Evolutionary conservation across 2,797 vertebrate species (phyloP).

Genomic region (Diplodus sargus): DNA sequence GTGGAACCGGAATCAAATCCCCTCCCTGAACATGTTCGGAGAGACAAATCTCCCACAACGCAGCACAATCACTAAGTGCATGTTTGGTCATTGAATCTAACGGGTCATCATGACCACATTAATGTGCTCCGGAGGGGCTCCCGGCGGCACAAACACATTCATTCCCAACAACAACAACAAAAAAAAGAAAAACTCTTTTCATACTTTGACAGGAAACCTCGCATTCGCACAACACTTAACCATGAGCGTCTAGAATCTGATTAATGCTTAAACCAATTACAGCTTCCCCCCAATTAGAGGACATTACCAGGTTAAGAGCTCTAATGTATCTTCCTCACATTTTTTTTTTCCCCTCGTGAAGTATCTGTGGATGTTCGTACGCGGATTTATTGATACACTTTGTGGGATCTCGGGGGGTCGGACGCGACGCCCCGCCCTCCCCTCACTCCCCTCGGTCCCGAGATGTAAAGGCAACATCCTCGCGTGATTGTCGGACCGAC

Average conservation of each 20-base stretch:
- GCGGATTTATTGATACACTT: constrained; percentile 71
- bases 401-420: not conserved
- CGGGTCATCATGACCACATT: constrained; percentile 86
- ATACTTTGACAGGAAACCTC: constrained; percentile 79
- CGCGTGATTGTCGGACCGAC: constrained; percentile 66
- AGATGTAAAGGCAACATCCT: constrained; percentile 60
- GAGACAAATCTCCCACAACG: constrained; percentile 71
- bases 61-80: constrained; percentile 88
- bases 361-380: constrained; percentile 69
- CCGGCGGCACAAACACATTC: constrained; percentile 85
- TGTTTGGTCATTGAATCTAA: constrained; percentile 87
- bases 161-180: constrained; percentile 74
- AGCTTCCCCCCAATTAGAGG: constrained; percentile 83
- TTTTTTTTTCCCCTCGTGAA: constrained; percentile 59
- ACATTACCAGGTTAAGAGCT: constrained; percentile 85
- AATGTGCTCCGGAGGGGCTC: constrained; percentile 83
- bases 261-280: constrained; percentile 87
- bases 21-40: constrained; percentile 33
- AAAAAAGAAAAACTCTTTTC: constrained; percentile 76
- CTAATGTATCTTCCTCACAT: constrained; percentile 77
- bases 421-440: constrained; percentile 33
- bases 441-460: not conserved
- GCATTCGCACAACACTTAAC: constrained; percentile 76
- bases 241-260: constrained; percentile 78
- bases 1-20: constrained; percentile 48